A percentile compares a stretch with the other conserved stretches of the same genome.
Evolutionary conservation across 1,140 invertebrate genomes (phyloP).

Genomic region (Ctenoplectra terminalis): DNA sequence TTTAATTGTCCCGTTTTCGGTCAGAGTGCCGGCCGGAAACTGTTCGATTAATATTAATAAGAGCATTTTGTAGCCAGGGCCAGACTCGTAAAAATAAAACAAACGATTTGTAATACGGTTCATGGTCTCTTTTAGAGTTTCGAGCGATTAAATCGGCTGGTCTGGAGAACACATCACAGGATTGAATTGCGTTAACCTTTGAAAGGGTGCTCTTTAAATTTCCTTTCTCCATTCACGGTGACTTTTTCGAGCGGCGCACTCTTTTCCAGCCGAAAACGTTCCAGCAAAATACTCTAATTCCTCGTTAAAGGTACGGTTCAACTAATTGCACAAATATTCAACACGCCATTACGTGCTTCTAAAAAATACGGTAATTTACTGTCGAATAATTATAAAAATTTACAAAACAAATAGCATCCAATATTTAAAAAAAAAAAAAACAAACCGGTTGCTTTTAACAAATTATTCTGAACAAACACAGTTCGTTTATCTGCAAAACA

Average conservation of each 20-base stretch:
- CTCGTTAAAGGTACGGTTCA: no score
- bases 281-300: neutral
- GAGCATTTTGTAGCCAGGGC: neutral
- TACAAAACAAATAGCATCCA: no score
- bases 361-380: no score
- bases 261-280: neutral
- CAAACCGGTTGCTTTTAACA: no score
- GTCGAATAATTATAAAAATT: no score
- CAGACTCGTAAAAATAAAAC: neutral
- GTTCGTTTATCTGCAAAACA: no score
- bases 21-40: no score
- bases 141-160: slow-evolving; percentile 1
- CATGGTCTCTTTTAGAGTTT: neutral
- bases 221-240: slow-evolving; percentile 15
- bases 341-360: no score
- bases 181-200: slow-evolving; percentile 23
- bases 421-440: no score
- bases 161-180: slow-evolving; percentile 9
- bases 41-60: slow-evolving; percentile 35
- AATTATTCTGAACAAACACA: no score
- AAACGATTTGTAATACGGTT: neutral
- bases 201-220: slow-evolving; percentile 8
- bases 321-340: no score
- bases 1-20: slow-evolving; percentile 15
- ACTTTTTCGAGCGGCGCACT: neutral